Percentiles rank a stretch among this genome's conserved stretches.
Evolutionary conservation across 2,113 vertebrate species (phyloP).

Genomic region (Thunnus maccoyii): DNA sequence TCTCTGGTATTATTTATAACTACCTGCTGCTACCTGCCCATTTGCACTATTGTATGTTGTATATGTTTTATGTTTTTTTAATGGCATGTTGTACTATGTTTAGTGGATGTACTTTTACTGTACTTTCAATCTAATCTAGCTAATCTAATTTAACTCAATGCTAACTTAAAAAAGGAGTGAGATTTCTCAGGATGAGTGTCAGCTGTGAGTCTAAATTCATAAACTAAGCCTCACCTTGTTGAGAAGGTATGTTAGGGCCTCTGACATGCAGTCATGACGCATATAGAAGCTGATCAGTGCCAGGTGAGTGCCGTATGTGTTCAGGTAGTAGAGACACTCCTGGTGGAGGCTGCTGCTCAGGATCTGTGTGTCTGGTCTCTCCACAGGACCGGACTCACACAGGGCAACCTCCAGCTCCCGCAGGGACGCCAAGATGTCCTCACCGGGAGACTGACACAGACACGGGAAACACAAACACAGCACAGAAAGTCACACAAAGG

Average conservation of each 20-base stretch:
- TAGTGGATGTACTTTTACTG: too few relatives aligned
- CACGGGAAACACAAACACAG: background rate
- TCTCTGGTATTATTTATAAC: too few relatives aligned
- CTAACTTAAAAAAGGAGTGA: too few relatives aligned
- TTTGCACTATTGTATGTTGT: too few relatives aligned
- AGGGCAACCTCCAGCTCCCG: constrained; percentile 90
- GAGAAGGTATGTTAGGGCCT: constrained; percentile 91
- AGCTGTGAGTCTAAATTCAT: background rate
- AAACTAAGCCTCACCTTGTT: constrained; percentile 87
- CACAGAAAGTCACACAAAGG: background rate
- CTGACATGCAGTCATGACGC: constrained; percentile 90
- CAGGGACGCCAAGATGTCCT: constrained; percentile 93
- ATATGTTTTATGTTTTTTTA: too few relatives aligned
- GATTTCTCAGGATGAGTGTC: too few relatives aligned
- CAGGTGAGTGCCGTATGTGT: constrained; percentile 92
- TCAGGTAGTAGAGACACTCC: constrained; percentile 95
- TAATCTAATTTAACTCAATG: too few relatives aligned
- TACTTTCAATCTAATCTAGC: too few relatives aligned
- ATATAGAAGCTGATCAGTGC: constrained; percentile 94
- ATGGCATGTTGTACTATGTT: too few relatives aligned
- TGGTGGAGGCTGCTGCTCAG: constrained; percentile 87
- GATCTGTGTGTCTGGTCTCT: constrained; percentile 85
- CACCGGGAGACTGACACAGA: constrained; percentile 64
- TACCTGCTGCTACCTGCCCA: too few relatives aligned
- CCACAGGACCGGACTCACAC: constrained; percentile 82